phyloP scores from a whole-genome alignment of 2,888 invertebrate genomes.

The Drosophila fulvimacula region DNA sequence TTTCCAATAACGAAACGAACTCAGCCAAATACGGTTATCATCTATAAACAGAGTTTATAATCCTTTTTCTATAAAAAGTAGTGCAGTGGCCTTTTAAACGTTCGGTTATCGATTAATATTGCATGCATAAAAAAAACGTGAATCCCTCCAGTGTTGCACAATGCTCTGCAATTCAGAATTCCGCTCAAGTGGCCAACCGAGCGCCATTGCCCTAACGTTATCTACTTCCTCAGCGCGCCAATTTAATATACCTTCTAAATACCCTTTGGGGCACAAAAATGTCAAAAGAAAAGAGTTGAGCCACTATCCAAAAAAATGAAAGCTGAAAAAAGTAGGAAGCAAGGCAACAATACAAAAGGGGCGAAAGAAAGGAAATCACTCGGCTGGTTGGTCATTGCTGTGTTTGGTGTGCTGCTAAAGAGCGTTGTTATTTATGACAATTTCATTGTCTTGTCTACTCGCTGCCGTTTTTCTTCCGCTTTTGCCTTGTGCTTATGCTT shows the following conservation, averaged over 20 bases:
- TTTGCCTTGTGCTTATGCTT: constrained; percentile 64
- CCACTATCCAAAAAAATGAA: constrained; percentile 59
- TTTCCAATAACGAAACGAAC: too few relatives aligned
- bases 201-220: constrained; percentile 13
- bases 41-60: too few relatives aligned
- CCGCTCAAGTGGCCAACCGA: constrained; percentile 4
- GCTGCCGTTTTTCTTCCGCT: constrained; percentile 68
- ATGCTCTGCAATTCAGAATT: background rate
- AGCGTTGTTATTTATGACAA: constrained; percentile 75
- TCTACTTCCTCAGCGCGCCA: constrained; percentile 16
- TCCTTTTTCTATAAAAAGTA: background rate
- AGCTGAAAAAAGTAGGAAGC: background rate
- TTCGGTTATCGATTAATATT: background rate
- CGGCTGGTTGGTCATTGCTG: constrained; percentile 62
- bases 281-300: constrained; percentile 71
- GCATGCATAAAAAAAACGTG: background rate
- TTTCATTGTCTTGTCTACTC: constrained; percentile 76
- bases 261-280: constrained; percentile 65
- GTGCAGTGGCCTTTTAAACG: background rate
- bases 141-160: background rate
- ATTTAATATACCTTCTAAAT: constrained; percentile 62
- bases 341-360: constrained; percentile 4
- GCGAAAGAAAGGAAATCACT: constrained; percentile 57
- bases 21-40: too few relatives aligned
- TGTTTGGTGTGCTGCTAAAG: constrained; percentile 50